Evolutionary conservation across 1,140 invertebrate species (phyloP).

Genomic region (Pachypeltis micranthus): DNA sequence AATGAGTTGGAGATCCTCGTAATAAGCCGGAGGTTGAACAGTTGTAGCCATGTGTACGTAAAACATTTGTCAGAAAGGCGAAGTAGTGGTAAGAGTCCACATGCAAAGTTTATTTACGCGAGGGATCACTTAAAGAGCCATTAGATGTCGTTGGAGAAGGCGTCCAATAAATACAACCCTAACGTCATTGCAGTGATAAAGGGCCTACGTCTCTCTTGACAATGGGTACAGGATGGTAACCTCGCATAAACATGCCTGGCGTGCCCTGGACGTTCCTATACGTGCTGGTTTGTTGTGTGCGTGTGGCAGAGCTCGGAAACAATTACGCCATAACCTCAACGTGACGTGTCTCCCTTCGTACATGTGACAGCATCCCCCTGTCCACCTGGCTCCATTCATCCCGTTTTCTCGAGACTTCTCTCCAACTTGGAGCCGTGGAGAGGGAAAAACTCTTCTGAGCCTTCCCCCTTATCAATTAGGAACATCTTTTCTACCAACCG

Average conservation of each 20-base stretch:
- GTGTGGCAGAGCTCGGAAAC: conserved; percentile 4
- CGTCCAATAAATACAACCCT: conserved; percentile 12
- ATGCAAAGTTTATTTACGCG: conserved; percentile 7
- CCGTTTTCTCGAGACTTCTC: neutral
- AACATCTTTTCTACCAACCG: conserved; percentile 8
- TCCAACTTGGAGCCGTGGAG: too few relatives aligned
- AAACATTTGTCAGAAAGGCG: neutral
- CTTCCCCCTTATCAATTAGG: conserved; percentile 1
- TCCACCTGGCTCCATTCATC: conserved; percentile 5
- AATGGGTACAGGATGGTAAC: conserved; percentile 6
- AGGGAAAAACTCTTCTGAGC: neutral
- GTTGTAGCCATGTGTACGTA: neutral
- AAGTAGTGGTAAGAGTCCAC: neutral
- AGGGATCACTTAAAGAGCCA: conserved; percentile 13
- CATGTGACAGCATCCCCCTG: neutral
- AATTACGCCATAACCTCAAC: conserved; percentile 14
- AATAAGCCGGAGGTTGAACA: neutral
- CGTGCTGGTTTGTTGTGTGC: neutral
- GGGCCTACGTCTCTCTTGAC: conserved; percentile 2
- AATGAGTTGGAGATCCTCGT: too few relatives aligned
- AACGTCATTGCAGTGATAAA: conserved; percentile 13
- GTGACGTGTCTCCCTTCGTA: conserved; percentile 1
- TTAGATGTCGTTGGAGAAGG: conserved; percentile 8
- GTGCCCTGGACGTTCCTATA: neutral
- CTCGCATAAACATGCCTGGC: conserved; percentile 3